Conservation (phyloP, 1,140 invertebrate genomes). For the Danaus plexippus region DNA sequence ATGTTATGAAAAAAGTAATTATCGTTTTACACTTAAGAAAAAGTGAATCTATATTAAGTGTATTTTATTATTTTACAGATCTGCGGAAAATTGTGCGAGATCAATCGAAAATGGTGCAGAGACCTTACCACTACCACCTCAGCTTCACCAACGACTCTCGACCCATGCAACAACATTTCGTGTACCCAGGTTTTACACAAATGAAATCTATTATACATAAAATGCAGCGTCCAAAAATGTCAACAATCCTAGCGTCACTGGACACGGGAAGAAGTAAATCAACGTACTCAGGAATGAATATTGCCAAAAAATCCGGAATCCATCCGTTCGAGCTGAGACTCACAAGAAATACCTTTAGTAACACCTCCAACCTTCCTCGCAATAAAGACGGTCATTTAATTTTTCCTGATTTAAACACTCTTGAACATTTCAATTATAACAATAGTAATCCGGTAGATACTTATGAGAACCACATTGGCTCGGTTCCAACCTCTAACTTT, state of each 20-base stretch:
- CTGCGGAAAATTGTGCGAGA: constrained; percentile 55
- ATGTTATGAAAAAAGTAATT: constrained; percentile 53
- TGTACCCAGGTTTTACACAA: constrained; percentile 35
- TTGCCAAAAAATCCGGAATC: constrained; percentile 24
- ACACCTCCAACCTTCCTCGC: constrained; percentile 16
- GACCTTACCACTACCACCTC: constrained; percentile 37
- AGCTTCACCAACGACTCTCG: constrained; percentile 23
- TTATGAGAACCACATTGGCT: constrained; percentile 25
- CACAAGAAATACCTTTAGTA: constrained; percentile 30
- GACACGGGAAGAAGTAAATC: constrained; percentile 31
- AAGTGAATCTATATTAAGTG: not conserved
- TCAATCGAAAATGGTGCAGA: constrained; percentile 57
- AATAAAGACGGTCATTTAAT: constrained; percentile 16
- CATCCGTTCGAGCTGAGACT: constrained; percentile 31
- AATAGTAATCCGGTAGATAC: constrained; percentile 15
- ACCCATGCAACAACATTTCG: constrained; percentile 12
- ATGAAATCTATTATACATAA: constrained; percentile 37
- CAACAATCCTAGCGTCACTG: constrained; percentile 37
- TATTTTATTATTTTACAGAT: constrained; percentile 29
- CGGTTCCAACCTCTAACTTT: constrained; percentile 35
- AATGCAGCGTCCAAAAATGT: constrained; percentile 38
- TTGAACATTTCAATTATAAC: constrained; percentile 1
- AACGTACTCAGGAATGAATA: constrained; percentile 31
- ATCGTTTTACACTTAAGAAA: not conserved
- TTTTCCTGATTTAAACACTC: constrained; percentile 13